A percentile compares a stretch with the other conserved stretches of the same genome.
These are phyloP conservation scores for Drosophila vallismaia DNA, from an alignment of 2,888 invertebrate species.

Conservation along the genomic window DNA sequence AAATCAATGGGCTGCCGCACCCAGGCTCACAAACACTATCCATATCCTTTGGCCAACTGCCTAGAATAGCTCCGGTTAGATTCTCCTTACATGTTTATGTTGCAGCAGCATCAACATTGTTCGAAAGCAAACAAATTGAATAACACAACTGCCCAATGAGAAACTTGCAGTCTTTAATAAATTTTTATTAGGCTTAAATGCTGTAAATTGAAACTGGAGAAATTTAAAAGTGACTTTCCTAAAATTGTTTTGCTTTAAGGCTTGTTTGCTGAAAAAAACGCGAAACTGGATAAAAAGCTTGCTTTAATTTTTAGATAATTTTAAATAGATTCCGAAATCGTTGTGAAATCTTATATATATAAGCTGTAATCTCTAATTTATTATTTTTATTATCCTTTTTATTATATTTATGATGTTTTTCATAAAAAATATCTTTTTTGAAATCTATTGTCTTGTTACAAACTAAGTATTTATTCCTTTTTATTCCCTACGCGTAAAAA, in stretches of 20 bases:
- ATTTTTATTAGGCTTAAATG: not conserved
- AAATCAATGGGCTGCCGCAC: slow-evolving; percentile 62
- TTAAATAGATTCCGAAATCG: too few species aligned
- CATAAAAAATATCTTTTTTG: too few species aligned
- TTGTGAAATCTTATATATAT: too few species aligned
- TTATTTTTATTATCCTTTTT: too few species aligned
- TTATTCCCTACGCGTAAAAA: too few species aligned
- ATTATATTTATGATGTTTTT: too few species aligned
- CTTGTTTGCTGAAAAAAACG: not conserved
- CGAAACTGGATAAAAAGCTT: too few species aligned
- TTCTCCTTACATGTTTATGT: slow-evolving; percentile 31
- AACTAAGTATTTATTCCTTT: too few species aligned
- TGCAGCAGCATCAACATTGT: slow-evolving; percentile 31
- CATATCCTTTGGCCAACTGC: slow-evolving; percentile 25
- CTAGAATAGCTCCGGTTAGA: not conserved
- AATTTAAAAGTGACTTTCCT: not conserved
- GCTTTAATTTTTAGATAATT: too few species aligned
- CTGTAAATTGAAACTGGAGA: not conserved
- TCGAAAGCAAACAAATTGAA: slow-evolving; percentile 25
- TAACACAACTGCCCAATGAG: slow-evolving; percentile 7
- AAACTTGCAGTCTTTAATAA: slow-evolving; percentile 4
- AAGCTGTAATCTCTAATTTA: too few species aligned
- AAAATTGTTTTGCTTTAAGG: not conserved
- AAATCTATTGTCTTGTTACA: too few species aligned
- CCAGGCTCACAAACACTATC: slow-evolving; percentile 13